These are phyloP conservation scores for Andrena fulva DNA, from an alignment of 2,888 invertebrate species.

Conservation along the genomic window DNA sequence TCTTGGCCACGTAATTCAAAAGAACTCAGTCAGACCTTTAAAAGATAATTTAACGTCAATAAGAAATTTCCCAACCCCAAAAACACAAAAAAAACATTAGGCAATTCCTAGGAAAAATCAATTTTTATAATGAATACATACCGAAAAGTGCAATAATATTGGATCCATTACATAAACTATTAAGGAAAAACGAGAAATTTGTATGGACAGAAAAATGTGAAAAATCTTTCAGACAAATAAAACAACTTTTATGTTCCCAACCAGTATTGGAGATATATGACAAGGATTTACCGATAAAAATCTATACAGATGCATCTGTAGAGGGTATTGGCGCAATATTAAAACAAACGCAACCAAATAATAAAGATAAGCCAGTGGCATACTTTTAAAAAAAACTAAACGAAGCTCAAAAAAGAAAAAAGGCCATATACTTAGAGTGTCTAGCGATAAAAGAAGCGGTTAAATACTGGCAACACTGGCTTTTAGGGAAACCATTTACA, in stretches of 20 bases:
- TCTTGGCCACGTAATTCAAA: slow-evolving; percentile 7
- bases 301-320: slow-evolving; percentile 60
- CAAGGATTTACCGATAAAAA: slow-evolving; percentile 65
- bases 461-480: slow-evolving; percentile 48
- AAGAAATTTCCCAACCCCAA: neutral
- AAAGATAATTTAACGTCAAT: slow-evolving; percentile 1
- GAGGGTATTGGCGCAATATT: slow-evolving; percentile 25
- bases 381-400: too few species aligned
- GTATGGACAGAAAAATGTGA: slow-evolving; percentile 21
- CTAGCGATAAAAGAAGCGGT: slow-evolving; percentile 45
- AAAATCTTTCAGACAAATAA: slow-evolving; percentile 23
- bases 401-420: slow-evolving; percentile 25
- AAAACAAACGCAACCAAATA: too few species aligned
- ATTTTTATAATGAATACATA: slow-evolving; percentile 1
- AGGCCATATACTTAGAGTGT: slow-evolving; percentile 68
- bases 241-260: slow-evolving; percentile 29
- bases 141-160: neutral
- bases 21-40: neutral
- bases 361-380: too few species aligned
- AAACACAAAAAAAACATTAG: too few species aligned
- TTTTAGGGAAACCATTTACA: slow-evolving; percentile 50
- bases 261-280: slow-evolving; percentile 67
- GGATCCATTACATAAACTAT: slow-evolving; percentile 13
- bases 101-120: neutral
- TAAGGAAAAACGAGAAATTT: slow-evolving; percentile 19